A percentile compares a stretch with the other conserved stretches of the same genome.
These are phyloP conservation scores for Venusia cambrica DNA, from an alignment of 2,888 invertebrate species.

Conservation along the genomic window DNA sequence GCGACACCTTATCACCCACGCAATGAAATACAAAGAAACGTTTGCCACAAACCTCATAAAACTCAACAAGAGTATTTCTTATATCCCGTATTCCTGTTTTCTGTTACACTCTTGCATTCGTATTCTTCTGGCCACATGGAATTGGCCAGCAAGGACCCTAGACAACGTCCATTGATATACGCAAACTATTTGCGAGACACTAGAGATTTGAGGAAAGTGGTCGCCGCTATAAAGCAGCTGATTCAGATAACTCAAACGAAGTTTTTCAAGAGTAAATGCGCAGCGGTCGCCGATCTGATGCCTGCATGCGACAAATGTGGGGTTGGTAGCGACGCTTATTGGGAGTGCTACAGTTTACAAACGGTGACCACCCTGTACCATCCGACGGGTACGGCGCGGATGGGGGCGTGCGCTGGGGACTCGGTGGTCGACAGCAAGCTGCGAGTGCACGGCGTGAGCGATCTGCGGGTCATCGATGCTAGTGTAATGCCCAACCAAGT, in stretches of 20 bases:
- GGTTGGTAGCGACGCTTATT: constrained; percentile 46
- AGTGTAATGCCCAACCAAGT: constrained; percentile 89
- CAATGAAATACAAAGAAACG: constrained; percentile 37
- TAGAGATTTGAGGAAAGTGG: constrained; percentile 65
- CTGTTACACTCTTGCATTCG: constrained; percentile 69
- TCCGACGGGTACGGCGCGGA: constrained; percentile 83
- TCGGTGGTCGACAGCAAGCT: constrained; percentile 78
- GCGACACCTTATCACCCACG: background rate
- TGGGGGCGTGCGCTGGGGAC: constrained; percentile 67
- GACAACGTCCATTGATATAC: constrained; percentile 81
- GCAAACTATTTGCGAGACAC: constrained; percentile 82
- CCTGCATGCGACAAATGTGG: constrained; percentile 41
- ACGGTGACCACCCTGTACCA: constrained; percentile 79
- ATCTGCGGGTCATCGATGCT: constrained; percentile 86
- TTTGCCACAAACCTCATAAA: constrained; percentile 38
- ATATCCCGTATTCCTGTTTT: constrained; percentile 47
- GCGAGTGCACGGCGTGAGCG: constrained; percentile 82
- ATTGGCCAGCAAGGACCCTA: constrained; percentile 78
- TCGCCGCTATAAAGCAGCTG: constrained; percentile 45
- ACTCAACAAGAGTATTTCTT: constrained; percentile 45
- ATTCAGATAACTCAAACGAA: constrained; percentile 42
- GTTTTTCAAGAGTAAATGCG: constrained; percentile 46
- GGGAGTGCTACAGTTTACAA: constrained; percentile 71
- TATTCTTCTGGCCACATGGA: constrained; percentile 77
- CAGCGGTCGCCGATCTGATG: constrained; percentile 42